A percentile compares a stretch with the other conserved stretches of the same genome.
These are phyloP conservation scores for Temnopleurus reevesii DNA, from an alignment of 53 echinoderm and acorn worm species.

Conservation along the genomic window DNA sequence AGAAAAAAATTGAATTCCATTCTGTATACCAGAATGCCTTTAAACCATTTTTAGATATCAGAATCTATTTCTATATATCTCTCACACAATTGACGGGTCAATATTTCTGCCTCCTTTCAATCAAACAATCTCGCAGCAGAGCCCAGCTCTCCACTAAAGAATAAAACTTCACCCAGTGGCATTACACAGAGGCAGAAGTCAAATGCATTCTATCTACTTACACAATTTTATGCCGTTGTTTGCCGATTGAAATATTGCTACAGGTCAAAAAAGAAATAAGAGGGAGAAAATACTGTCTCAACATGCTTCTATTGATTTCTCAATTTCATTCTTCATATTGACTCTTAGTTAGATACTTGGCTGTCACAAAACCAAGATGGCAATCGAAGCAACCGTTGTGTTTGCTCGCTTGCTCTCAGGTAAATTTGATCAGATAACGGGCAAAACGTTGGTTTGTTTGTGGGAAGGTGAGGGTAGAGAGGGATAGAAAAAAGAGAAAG, in stretches of 20 bases:
- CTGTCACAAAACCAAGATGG: neutral
- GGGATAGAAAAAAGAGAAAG: no score
- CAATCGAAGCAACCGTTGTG: neutral
- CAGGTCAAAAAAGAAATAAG: neutral
- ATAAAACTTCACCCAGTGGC: neutral
- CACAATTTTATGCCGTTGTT: neutral
- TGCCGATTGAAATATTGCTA: neutral
- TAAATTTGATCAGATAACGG: conserved; percentile 56
- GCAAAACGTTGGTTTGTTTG: neutral
- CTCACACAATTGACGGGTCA: neutral
- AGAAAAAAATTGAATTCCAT: neutral
- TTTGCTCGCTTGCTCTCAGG: conserved; percentile 38
- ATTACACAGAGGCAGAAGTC: neutral
- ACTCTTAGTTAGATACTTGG: conserved; percentile 19
- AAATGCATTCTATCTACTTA: neutral
- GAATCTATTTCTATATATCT: no score
- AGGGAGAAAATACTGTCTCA: conserved; percentile 12
- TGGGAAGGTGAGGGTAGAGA: neutral
- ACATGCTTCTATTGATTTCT: conserved; percentile 39
- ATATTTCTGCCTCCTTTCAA: neutral
- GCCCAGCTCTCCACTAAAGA: neutral
- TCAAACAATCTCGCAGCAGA: neutral
- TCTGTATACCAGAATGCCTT: neutral
- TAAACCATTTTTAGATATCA: neutral
- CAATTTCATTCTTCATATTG: conserved; percentile 55